Evolutionary conservation across 2,888 invertebrate genomes (phyloP).

Genomic region (Caenorhabditis becei): DNA sequence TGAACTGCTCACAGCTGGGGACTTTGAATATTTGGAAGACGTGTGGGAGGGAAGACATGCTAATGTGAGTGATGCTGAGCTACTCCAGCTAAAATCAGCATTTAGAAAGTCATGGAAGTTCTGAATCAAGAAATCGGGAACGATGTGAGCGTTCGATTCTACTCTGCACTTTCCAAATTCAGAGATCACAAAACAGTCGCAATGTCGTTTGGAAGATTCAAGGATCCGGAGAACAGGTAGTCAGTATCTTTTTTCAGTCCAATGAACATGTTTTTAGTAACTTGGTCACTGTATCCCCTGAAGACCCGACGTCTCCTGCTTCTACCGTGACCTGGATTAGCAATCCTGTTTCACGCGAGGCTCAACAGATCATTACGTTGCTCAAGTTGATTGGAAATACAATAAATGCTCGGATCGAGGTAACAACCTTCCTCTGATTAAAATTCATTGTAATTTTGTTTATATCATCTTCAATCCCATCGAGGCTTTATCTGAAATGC

Average conservation of each 20-base stretch:
- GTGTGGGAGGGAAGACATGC: constrained; percentile 73
- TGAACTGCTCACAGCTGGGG: constrained; percentile 88
- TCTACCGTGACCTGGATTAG: constrained; percentile 91
- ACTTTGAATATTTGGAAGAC: constrained; percentile 91
- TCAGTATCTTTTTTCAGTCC: constrained; percentile 19
- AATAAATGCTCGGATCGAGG: constrained; percentile 91
- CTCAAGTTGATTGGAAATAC: constrained; percentile 87
- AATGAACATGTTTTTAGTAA: constrained; percentile 43
- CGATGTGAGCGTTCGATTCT: constrained; percentile 23
- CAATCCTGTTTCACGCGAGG: constrained; percentile 90
- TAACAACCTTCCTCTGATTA: not conserved
- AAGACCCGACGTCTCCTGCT: constrained; percentile 85
- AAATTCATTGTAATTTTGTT: not conserved
- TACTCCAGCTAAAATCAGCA: not conserved
- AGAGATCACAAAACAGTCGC: not conserved
- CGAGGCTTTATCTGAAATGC: constrained; percentile 90
- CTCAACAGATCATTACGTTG: constrained; percentile 76
- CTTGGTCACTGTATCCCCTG: constrained; percentile 80
- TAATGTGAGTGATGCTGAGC: not conserved
- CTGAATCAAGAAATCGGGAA: not conserved
- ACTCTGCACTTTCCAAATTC: not conserved
- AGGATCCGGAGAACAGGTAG: constrained; percentile 72
- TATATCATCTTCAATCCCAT: constrained; percentile 89
- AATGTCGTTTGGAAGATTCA: constrained; percentile 14
- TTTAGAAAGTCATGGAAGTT: not conserved